Conservation (phyloP, 2,888 invertebrate genomes). For the Tetropium fuscum region DNA sequence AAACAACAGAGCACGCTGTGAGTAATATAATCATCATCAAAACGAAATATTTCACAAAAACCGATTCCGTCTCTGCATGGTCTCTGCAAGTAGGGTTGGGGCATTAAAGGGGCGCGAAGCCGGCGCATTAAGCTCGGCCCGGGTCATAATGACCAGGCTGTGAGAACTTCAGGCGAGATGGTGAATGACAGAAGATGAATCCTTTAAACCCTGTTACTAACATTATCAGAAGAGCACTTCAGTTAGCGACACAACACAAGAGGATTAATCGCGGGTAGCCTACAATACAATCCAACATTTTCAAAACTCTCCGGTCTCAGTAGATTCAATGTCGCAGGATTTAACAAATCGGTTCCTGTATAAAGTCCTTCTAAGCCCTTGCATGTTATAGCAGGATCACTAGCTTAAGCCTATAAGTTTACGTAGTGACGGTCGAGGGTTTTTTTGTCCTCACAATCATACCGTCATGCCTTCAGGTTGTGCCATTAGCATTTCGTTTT, state of each 20-base stretch:
- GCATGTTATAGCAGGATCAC: slow-evolving; percentile 27
- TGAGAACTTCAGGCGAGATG: slow-evolving; percentile 39
- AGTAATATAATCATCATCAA: background rate
- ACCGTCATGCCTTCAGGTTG: background rate
- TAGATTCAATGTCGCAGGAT: slow-evolving; percentile 42
- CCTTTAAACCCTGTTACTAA: slow-evolving; percentile 50
- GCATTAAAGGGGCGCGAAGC: slow-evolving; percentile 29
- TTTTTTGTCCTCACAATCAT: slow-evolving; percentile 16
- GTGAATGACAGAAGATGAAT: slow-evolving; percentile 45
- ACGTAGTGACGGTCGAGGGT: slow-evolving; percentile 1
- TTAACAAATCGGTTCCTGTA: slow-evolving; percentile 38
- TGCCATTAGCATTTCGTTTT: background rate
- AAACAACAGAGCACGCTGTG: background rate
- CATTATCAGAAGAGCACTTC: slow-evolving; percentile 48
- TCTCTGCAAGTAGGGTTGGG: slow-evolving; percentile 11
- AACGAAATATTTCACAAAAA: background rate
- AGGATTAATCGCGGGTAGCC: slow-evolving; percentile 48
- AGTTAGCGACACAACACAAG: slow-evolving; percentile 51
- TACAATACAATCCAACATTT: slow-evolving; percentile 33
- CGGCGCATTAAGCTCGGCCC: slow-evolving; percentile 33
- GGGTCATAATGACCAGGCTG: slow-evolving; percentile 44
- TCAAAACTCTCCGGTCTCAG: slow-evolving; percentile 28
- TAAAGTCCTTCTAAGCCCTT: slow-evolving; percentile 16
- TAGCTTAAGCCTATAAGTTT: slow-evolving; percentile 19
- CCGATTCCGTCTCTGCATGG: slow-evolving; percentile 6